Conservation (phyloP, 2,113 vertebrate genomes). For the Spea bombifrons region DNA sequence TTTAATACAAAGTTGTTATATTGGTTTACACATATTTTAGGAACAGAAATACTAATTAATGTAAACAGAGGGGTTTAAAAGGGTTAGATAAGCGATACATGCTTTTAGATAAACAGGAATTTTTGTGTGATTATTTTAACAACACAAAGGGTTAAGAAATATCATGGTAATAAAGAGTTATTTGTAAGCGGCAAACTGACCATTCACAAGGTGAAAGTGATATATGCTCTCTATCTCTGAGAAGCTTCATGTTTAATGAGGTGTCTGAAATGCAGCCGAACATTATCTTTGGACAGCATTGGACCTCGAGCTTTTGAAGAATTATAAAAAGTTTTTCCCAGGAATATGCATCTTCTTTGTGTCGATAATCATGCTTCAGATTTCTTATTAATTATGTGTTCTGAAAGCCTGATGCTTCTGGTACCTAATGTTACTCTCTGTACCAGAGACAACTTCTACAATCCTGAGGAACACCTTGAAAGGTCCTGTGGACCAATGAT, state of each 20-base stretch:
- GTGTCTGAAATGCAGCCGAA: conserved; percentile 12
- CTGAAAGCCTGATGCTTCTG: too few species aligned
- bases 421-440: too few species aligned
- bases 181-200: conserved; percentile 2
- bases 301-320: background rate
- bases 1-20: background rate
- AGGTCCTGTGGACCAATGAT: too few species aligned
- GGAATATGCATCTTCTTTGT: background rate
- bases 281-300: conserved; percentile 2
- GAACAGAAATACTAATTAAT: background rate
- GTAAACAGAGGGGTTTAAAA: background rate
- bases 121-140: background rate
- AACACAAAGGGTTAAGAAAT: too few species aligned
- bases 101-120: background rate
- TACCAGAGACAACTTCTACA: too few species aligned
- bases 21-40: background rate
- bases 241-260: conserved; percentile 23
- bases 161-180: too few species aligned
- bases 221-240: conserved; percentile 26
- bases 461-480: too few species aligned
- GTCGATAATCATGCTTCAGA: too few species aligned
- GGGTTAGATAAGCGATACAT: background rate
- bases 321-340: background rate
- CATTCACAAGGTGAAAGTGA: conserved; percentile 22
- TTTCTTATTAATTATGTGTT: too few species aligned